Base-by-base conservation (phyloP, 2,797 vertebrate genomes). In the Decapterus maruadsi region DNA sequence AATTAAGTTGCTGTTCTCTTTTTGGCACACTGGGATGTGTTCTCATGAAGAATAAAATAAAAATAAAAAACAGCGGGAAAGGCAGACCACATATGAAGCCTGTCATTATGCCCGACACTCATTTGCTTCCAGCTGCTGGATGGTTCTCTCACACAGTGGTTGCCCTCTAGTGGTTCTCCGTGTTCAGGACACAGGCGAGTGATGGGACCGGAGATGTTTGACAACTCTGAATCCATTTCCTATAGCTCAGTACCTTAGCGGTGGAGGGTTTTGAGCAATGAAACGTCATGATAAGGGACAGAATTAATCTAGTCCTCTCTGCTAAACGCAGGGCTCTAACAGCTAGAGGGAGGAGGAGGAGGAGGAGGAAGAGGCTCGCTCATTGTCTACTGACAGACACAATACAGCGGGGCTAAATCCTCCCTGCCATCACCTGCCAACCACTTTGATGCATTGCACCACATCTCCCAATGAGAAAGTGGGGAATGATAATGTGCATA, bases 91-190 rank as follows among this genome's bases (percentile, higher is more conserved):
- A 74, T 22, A 22, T 46, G 68, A 68, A 75, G 34, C 29, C 51
- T 67, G 46, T 57, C 75, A 73, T 83, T 60, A 77, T 50, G 57
- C 17, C 54, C 17, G 36, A 48, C 10, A n/a, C 54, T 51, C 40
- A 38, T 58, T 55, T 1, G 17, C 68, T 45, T 51, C 2, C 10
- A 51, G 26, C 22, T 57, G 68, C 58, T 64, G 64, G 42, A 56
- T 63, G 75, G 3, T 34, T 87, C 48, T n/a, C 9, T 82, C 63
- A 89, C 83, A 82, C 65, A 66, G 40, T 76, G 65, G 75, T 85
- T 75, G 89, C 89, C 92, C 92, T 88, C 92, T 93, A 89, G 87
- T 91, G 93, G 90, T 79, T 56, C 19, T n/a, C 38, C 65, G 58
- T 26, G 66, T 40, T 72, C 45, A 80, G 63, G 69, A 19, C 83